Base-by-base conservation (phyloP, 1,140 invertebrate species). In the Hetaerina americana region DNA sequence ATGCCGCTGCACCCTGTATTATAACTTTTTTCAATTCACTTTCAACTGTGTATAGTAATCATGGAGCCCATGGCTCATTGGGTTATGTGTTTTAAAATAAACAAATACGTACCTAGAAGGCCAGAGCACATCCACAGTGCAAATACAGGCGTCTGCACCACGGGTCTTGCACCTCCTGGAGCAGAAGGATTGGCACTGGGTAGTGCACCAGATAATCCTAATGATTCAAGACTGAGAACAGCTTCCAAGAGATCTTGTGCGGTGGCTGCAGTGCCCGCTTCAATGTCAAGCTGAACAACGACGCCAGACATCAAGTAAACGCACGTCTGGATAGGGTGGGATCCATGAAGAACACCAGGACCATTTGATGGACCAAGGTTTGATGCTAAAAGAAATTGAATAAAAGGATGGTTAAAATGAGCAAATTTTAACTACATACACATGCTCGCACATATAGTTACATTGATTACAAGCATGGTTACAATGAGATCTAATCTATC, bases 71-170 rank as follows among this genome's bases (percentile, higher is more conserved):
- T n/a, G n/a, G n/a, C n/a, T n/a, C n/a, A n/a, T n/a, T n/a, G n/a
- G n/a, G n/a, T n/a, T n/a, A n/a, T n/a, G n/a, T n/a, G n/a, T n/a
- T n/a, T n/a, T n/a, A n/a, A n/a, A n/a, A n/a, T n/a, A n/a, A n/a
- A n/a, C n/a, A n/a, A n/a, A n/a, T n/a, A n/a, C n/a, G n/a, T 76
- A 86, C 85, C 85, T 70, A 87, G 75, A 71, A 88, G 82, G 0
- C 85, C 81, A 27, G 88, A 90, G 68, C 86, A 86, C 77, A 90
- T 84, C 89, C 89, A 90, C 12, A 90, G 75, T 5, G 86, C 83
- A 76, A 90, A 90, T 5, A 89, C 83, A 74, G 40, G 40, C 15
- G 40, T 57, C 40, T 57, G 40, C 3, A 10, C 22, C 15, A n/a
- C 22, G 40, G 40, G 40, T n/a, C 40, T 57, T 3, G 40, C 2